Evolutionary conservation across 64 coral and sea anemone species (phyloP), one percentile per base, ranked within the genome.

Genomic region (Pocillopora verrucosa): DNA sequence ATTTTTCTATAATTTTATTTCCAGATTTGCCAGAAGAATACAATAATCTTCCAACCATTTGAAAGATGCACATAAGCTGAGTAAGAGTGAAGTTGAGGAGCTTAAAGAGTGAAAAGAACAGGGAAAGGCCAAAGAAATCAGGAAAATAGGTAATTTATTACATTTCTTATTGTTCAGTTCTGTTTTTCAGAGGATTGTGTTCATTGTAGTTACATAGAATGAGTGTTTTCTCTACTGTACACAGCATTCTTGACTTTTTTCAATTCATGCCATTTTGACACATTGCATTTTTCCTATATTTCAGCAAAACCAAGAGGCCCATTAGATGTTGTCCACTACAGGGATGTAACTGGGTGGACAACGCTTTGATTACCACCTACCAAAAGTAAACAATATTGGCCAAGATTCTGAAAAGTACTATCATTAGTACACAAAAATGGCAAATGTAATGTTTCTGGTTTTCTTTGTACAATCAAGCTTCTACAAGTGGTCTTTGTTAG

Each of bases 271-370:
- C 9, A 69, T 69, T 69, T 69, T 69, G 16, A 69, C 65, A 69
- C 41, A 45, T 45, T 69, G 9, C 65, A 69, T 22, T 69, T 22
- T 69, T 9, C 65, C 61, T 62, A 69, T 69, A 69, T 69, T 69
- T 37, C 74, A 77, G 58, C 14, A 78, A 75, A 36, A 88, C 63
- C 57, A 90, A 64, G 69, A 82, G 89, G 56, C 37, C 78, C 60
- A 70, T 65, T 3, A 83, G 64, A 61, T 74, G 65, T 82, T 90
- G 89, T 82, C 89, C 78, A 60, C 51, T 90, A 15, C 70, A 82
- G 45, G 89, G 89, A 90, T 90, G 89, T 83, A 82, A 65, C 67
- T 90, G 89, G 89, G 78, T 90, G 89, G 89, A 45, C 61, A 78
- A 74, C 79, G 89, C 41, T 90, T 80, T 19, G 89, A 82, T 82